Evolutionary conservation across 2,113 vertebrate species (phyloP).

Genomic region (Cyanoramphus novaezelandiae): DNA sequence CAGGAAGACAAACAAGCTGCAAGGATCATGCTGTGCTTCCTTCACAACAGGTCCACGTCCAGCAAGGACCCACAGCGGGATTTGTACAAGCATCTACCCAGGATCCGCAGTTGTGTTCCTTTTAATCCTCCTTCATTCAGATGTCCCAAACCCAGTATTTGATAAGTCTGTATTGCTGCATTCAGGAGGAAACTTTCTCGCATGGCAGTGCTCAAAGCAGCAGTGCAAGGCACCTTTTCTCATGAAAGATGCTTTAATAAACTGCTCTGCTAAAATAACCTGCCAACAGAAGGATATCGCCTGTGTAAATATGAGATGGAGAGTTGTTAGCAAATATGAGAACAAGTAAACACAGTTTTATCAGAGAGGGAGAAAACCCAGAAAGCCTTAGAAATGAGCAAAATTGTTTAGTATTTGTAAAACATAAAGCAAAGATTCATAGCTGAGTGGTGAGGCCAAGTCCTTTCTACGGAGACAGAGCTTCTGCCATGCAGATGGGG

Average conservation of each 20-base stretch:
- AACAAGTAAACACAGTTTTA: background rate
- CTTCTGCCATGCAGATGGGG: constrained; percentile 33
- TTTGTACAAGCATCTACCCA: background rate
- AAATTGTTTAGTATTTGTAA: background rate
- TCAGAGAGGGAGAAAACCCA: background rate
- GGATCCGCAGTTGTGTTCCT: accelerated
- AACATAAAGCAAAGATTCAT: background rate
- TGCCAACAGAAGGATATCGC: background rate
- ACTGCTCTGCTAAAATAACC: background rate
- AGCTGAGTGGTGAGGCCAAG: background rate
- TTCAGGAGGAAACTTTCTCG: background rate
- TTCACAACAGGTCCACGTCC: background rate
- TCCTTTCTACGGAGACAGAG: background rate
- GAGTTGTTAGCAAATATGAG: background rate
- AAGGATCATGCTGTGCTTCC: accelerated
- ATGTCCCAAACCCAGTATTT: background rate
- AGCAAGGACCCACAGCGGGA: background rate
- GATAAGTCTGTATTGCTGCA: background rate
- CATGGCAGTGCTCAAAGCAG: background rate
- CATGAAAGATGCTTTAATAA: background rate
- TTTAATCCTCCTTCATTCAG: background rate
- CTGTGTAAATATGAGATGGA: background rate
- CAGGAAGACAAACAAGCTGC: background rate
- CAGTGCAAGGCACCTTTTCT: background rate
- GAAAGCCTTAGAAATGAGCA: background rate